Percentiles rank a stretch among this genome's conserved stretches.
phyloP scores from a whole-genome alignment of 2,113 vertebrate species.

The Tupaia tana region DNA sequence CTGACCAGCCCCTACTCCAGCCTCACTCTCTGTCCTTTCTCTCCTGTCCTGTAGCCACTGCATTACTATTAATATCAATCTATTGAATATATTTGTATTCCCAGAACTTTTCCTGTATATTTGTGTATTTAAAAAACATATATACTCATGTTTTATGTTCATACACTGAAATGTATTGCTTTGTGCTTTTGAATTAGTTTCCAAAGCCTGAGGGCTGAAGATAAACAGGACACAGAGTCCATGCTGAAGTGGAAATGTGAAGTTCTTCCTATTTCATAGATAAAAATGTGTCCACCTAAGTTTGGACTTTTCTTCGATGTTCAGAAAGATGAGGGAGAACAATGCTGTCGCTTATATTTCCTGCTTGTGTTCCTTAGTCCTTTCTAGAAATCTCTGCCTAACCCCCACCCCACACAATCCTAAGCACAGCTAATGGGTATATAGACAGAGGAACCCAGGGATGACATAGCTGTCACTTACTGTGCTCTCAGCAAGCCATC shows the following conservation, averaged over 20 bases:
- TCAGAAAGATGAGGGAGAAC: background rate
- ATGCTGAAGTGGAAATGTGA: background rate
- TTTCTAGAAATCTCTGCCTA: background rate
- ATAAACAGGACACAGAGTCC: background rate
- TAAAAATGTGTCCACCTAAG: background rate
- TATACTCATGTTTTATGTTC: background rate
- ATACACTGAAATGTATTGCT: background rate
- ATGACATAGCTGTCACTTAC: too few species aligned
- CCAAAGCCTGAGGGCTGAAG: background rate
- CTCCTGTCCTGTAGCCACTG: background rate
- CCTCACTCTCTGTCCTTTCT: background rate
- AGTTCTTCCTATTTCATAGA: background rate
- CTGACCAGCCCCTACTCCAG: background rate
- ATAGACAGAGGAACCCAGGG: too few species aligned
- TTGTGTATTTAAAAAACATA: background rate
- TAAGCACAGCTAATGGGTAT: background rate
- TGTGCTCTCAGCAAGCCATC: background rate
- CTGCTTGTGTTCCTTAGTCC: background rate
- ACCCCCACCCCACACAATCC: accelerated
- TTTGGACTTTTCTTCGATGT: background rate
- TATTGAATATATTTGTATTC: background rate
- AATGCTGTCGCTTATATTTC: background rate
- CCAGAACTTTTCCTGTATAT: background rate
- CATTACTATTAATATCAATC: background rate
- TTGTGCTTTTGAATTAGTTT: background rate